These are phyloP conservation scores for Muntiacus reevesi DNA, from an alignment of 2,113 vertebrate genomes.

Conservation along the genomic window DNA sequence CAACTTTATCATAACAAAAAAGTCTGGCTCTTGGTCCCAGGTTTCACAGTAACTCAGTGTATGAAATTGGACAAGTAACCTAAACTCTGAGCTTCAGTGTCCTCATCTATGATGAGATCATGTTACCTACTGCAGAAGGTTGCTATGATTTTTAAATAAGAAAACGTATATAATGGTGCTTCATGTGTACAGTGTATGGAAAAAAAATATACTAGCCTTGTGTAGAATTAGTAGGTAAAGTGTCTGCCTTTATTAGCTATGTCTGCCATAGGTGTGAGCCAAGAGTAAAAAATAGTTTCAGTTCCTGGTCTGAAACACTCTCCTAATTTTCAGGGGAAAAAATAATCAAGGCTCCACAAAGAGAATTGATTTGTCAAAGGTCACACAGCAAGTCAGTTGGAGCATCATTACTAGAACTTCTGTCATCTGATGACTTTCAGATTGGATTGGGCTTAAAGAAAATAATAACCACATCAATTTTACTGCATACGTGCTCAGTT, in stretches of 20 bases:
- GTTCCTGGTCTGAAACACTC: background rate
- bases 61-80: background rate
- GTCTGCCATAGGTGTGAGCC: background rate
- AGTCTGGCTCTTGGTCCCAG: background rate
- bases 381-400: background rate
- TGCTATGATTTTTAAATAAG: conserved; percentile 29
- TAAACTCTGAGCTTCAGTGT: background rate
- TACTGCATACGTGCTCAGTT: background rate
- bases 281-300: background rate
- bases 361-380: background rate
- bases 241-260: background rate
- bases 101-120: background rate
- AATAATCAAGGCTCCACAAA: background rate
- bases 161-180: background rate
- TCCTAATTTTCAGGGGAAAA: background rate
- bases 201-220: background rate
- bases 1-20: conserved; percentile 10
- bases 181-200: background rate
- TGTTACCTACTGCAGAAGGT: background rate
- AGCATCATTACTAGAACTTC: background rate
- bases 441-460: background rate
- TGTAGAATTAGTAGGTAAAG: background rate
- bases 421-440: background rate
- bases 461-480: background rate
- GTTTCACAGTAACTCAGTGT: background rate